Percentiles rank a stretch among this genome's conserved stretches.
Evolutionary conservation across 2,113 vertebrate species (phyloP).

Genomic region (Phalacrocorax carbo): DNA sequence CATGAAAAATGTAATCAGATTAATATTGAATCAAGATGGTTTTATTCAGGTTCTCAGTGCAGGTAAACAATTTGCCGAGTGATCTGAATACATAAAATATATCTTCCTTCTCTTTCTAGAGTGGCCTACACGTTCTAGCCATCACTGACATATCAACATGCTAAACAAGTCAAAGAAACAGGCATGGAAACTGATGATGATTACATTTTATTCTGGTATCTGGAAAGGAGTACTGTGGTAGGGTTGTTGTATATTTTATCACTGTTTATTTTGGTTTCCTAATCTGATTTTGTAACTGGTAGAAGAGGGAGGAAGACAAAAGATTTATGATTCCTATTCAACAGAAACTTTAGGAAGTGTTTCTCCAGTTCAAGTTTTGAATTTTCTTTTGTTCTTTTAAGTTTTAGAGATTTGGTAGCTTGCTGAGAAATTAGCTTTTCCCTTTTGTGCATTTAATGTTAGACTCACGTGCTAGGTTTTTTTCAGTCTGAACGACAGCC

Average conservation of each 20-base stretch:
- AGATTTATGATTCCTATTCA: background rate
- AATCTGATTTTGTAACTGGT: background rate
- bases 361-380: background rate
- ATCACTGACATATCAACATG: background rate
- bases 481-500: background rate
- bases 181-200: background rate
- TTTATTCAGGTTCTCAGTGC: background rate
- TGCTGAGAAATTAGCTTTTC: constrained; percentile 6
- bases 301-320: background rate
- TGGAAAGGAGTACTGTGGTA: background rate
- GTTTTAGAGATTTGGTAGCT: background rate
- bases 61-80: background rate
- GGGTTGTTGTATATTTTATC: background rate
- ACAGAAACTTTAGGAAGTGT: background rate
- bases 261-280: background rate
- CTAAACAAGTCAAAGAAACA: background rate
- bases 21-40: constrained; percentile 15
- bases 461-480: background rate
- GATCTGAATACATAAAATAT: constrained; percentile 11
- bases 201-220: background rate
- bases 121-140: background rate
- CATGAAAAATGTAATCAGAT: constrained; percentile 1
- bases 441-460: background rate
- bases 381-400: background rate
- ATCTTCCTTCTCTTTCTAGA: background rate